phyloP scores from a whole-genome alignment of 2,113 vertebrate species.

The Mobula birostris region DNA sequence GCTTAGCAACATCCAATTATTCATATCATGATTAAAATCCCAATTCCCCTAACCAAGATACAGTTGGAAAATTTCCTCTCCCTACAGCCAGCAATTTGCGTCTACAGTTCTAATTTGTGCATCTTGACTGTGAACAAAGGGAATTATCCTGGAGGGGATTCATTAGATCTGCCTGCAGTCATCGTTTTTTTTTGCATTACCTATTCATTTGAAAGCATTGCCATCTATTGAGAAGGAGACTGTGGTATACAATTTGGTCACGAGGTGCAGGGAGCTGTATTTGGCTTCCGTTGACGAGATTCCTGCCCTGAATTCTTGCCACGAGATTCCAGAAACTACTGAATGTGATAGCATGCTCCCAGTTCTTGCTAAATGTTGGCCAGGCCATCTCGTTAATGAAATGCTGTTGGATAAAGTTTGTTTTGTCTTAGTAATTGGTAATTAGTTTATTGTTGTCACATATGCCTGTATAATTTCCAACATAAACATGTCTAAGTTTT shows the following conservation, averaged over 20 bases:
- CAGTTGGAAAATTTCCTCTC: background rate
- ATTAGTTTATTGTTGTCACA: too few species aligned
- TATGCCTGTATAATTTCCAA: too few species aligned
- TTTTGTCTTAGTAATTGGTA: too few species aligned
- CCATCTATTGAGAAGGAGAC: background rate
- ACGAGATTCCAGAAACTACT: too few species aligned
- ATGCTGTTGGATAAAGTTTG: too few species aligned
- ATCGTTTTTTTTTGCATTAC: background rate
- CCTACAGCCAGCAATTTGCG: background rate
- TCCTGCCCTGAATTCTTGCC: background rate
- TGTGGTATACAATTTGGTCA: background rate
- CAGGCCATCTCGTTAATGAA: too few species aligned
- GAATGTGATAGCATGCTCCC: too few species aligned
- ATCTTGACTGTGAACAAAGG: background rate
- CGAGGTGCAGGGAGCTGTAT: background rate
- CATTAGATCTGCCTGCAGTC: background rate
- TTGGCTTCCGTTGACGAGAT: background rate
- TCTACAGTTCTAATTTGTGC: background rate
- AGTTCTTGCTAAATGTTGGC: too few species aligned
- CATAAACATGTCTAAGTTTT: too few species aligned
- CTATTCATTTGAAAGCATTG: background rate
- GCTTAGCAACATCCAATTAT: background rate
- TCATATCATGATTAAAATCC: background rate
- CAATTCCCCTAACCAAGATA: background rate
- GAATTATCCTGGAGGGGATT: slow-evolving; percentile 16